Conservation (phyloP, 2,888 invertebrate genomes). For the Gonocerus acuteangulatus region DNA sequence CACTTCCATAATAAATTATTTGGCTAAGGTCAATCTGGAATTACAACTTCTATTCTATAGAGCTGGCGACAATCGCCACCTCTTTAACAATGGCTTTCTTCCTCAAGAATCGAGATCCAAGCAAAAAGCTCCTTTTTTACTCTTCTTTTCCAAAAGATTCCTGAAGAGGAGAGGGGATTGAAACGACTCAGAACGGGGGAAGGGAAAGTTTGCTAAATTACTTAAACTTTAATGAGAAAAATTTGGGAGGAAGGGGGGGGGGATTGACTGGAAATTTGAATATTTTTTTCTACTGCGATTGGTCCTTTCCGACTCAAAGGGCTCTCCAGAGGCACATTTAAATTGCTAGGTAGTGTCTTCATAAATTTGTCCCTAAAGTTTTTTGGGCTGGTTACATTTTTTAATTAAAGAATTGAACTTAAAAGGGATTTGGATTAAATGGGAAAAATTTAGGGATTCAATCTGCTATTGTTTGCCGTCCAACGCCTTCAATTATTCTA, state of each 20-base stretch:
- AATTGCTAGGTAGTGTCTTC: not conserved
- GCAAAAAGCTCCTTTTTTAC: not conserved
- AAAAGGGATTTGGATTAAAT: no score
- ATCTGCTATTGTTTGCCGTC: no score
- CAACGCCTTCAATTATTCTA: no score
- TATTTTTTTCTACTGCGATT: not conserved
- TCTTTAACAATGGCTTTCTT: no score
- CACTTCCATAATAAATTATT: no score
- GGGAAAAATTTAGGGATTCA: no score
- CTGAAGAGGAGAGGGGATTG: not conserved
- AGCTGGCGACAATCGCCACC: no score
- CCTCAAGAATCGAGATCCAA: no score
- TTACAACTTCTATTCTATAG: no score
- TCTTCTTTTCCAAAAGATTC: not conserved
- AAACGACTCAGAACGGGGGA: no score
- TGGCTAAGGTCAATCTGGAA: no score
- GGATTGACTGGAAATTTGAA: not conserved
- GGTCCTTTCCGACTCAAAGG: not conserved
- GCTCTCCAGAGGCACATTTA: not conserved
- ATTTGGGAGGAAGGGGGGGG: not conserved
- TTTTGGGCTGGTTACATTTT: not conserved
- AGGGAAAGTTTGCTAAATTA: not conserved
- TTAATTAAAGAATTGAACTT: not conserved
- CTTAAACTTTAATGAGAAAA: constrained; percentile 1
- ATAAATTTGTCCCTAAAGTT: not conserved